Evolutionary conservation across 2,113 vertebrate species (phyloP), one percentile per base, ranked within the genome.

Genomic region (Melanostigma gelatinosum): DNA sequence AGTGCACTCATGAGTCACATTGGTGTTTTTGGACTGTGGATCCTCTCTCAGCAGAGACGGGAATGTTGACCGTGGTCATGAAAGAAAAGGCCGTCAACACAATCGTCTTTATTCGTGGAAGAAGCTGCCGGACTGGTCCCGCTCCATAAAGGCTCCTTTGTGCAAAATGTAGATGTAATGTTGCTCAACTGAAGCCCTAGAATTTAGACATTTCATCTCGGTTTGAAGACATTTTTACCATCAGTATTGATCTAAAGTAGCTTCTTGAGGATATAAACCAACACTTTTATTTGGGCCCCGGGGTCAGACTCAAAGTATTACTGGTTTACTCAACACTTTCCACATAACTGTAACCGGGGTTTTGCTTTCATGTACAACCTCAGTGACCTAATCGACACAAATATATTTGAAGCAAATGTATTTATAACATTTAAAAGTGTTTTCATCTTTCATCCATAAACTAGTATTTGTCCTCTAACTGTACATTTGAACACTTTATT

Each of bases 71-170:
- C 10, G 15, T 36, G 6, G 22, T 46, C 2, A 7, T 32, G 58
- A 62, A 34, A 61, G 52, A 70, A 32, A 65, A 80, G 36, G 69
- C 54, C 42, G 58, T 74, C 0, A 40, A 73, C 66, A n/a, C 27
- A 57, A 46, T 75, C 18, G 20, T 54, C 68, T 83, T 79, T 72
- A 24, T 62, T 62, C 3, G 4, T 38, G 48, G 55, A 79, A 11
- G 12, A 75, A 62, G 22, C 27, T 20, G 29, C 46, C 44, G 61
- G 63, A 8, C 70, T 60, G 57, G 61, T 54, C 57, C 32, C 0
- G 1, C 74, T 58, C 24, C 36, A 84, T 79, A 88, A 80, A 78
- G 68, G 58, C 61, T 60, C 15, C 11, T 44, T 72, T 85, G 84
- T 84, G 4, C 18, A 29, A 38, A 63, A 71, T 52, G 22, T 18